Base-by-base conservation (phyloP, 2,888 invertebrate species). In the Gryllus longicercus region DNA sequence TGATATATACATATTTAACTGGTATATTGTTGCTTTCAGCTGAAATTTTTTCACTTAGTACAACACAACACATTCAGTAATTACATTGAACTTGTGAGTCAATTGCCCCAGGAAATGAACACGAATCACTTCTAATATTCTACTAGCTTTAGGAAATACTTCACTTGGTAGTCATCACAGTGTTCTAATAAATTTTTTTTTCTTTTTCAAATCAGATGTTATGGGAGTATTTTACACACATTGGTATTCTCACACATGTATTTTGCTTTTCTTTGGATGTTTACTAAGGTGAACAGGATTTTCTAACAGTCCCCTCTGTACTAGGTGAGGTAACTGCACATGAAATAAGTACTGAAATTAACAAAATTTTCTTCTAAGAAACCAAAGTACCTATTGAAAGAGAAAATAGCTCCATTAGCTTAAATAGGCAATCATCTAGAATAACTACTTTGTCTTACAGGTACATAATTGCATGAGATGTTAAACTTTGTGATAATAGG, bases 11-110 rank as follows among this genome's bases (percentile, higher is more conserved):
- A 63, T n/a, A 38, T 63, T 63, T 63, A 63, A 63, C n/a, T n/a
- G n/a, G 14, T 63, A 63, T 63, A 63, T 63, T 63, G 63, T 63
- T 18, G 63, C 63, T 63, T 63, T 63, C n/a, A n/a, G 16, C n/a
- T n/a, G 16, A 63, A 63, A 63, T 18, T 14, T 63, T 63, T 63
- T 63, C 63, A 63, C 38, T 63, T 63, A 63, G 63, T 63, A 63
- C 63, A 63, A 63, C 63, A 63, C 63, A 63, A 63, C 63, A 63
- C 63, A 63, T 63, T n/a, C 63, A 63, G n/a, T 63, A 63, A n/a
- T 63, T 63, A 63, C 63, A 63, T 63, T 38, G 38, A 38, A 38
- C 38, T 38, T 38, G 38, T 38, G 38, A 38, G 38, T 38, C 8
- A 38, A 63, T 63, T 63, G 63, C 63, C 63, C 63, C 63, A 63